Base-by-base conservation (phyloP, 2,113 vertebrate species). In the Hydropotes inermis region DNA sequence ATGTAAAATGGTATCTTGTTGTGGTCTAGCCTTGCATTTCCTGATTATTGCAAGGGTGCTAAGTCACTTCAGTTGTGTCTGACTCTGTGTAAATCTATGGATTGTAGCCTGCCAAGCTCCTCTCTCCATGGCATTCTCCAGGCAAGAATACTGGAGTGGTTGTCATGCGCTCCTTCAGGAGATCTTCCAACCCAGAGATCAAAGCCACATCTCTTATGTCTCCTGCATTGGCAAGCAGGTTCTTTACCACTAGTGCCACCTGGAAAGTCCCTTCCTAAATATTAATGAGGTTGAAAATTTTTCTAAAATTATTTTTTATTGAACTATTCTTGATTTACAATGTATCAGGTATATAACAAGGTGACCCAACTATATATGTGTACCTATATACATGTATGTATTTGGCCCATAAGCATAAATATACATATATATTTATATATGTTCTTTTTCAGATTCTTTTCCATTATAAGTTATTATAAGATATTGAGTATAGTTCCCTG, bases 21-120 rank as follows among this genome's bases (percentile, higher is more conserved):
- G 67, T 57, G 12, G 3, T 78, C 88, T 45, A 16, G 55, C 21
- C 33, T 76, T 76, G 36, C 27, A 57, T 76, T 76, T 89, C 52
- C 52, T 45, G 52, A 76, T 45, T 89, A 79, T 60, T 91, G 36
- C 67, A 36, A 23, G n/a, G 19, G 67, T 70, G 10, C n/a, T 11
- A 70, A 23, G 19, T 39, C 0, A 0, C 67, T 70, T 70, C n/a
- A 70, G 67, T 70, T 5, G 0, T 70, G 67, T 70, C 67, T 2
- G 0, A 70, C n/a, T 36, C 64, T 39, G 67, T 54, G 52, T 10
- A 36, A 39, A 3, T 10, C 9, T 23, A 39, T 39, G 19, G 19
- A 12, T 39, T 0, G 0, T 70, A 39, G n/a, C 19, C 67, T 70
- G n/a, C 19, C 67, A 39, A 39, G 67, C 19, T 70, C n/a, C 67